A percentile compares a stretch with the other conserved stretches of the same genome.
Evolutionary conservation across 2,888 invertebrate species (phyloP).

Genomic region (Himalopsyche japonica): DNA sequence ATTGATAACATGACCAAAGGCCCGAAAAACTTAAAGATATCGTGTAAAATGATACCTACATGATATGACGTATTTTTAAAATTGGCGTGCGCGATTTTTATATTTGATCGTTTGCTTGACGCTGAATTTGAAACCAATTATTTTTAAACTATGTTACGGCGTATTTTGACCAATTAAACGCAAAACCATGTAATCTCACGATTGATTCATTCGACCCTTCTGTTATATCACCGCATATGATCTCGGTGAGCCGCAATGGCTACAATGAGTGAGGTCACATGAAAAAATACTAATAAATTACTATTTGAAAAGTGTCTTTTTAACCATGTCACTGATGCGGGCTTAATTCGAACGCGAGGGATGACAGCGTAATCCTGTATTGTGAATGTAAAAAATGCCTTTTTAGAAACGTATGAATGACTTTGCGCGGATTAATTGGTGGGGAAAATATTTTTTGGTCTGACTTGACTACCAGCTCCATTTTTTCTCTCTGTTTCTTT

Average conservation of each 20-base stretch:
- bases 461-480: too few relatives aligned
- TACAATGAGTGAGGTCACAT: not conserved
- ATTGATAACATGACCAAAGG: too few relatives aligned
- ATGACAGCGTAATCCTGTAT: not conserved
- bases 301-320: not conserved
- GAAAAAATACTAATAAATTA: not conserved
- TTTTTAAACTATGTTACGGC: not conserved
- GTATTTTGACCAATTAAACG: too few relatives aligned
- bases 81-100: not conserved
- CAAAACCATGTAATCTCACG: too few relatives aligned
- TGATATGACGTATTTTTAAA: too few relatives aligned
- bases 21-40: too few relatives aligned
- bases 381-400: not conserved
- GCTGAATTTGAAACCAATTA: not conserved
- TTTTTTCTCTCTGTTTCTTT: not conserved
- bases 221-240: not conserved
- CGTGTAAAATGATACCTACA: too few relatives aligned
- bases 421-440: not conserved
- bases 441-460: not conserved
- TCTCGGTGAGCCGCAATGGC: not conserved
- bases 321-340: not conserved
- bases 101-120: not conserved
- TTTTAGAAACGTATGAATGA: not conserved
- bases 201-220: too few relatives aligned
- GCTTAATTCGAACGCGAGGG: not conserved